phyloP scores from a whole-genome alignment of 2,888 invertebrate genomes.

The Cryptocephalus moraei region DNA sequence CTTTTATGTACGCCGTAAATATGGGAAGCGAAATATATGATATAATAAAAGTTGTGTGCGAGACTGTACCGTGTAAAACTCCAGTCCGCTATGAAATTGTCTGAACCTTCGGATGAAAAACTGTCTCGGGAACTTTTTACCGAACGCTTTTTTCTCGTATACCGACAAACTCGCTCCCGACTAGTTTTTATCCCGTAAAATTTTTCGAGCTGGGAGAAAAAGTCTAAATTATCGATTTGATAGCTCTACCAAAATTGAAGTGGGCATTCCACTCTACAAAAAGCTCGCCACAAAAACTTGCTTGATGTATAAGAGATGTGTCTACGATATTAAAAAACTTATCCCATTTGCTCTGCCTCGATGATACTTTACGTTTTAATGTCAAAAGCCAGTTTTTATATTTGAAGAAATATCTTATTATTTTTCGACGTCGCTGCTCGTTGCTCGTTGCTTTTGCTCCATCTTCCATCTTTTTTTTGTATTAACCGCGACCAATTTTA shows the following conservation, averaged over 20 bases:
- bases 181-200: slow-evolving; percentile 34
- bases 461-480: too few relatives aligned
- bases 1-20: not conserved
- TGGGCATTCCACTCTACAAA: slow-evolving; percentile 25
- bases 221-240: slow-evolving; percentile 33
- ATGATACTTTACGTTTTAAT: slow-evolving; percentile 16
- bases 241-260: slow-evolving; percentile 30
- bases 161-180: slow-evolving; percentile 31
- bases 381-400: slow-evolving; percentile 15
- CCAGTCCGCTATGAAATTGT: slow-evolving; percentile 26
- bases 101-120: slow-evolving; percentile 34
- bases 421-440: slow-evolving; percentile 2
- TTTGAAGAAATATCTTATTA: slow-evolving; percentile 14
- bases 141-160: slow-evolving; percentile 27
- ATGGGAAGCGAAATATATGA: slow-evolving; percentile 4
- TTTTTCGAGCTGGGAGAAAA: slow-evolving; percentile 29
- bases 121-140: slow-evolving; percentile 34
- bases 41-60: slow-evolving; percentile 14
- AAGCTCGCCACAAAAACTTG: slow-evolving; percentile 19
- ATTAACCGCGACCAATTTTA: too few relatives aligned
- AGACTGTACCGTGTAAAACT: slow-evolving; percentile 19
- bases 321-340: slow-evolving; percentile 20
- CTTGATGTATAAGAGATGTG: slow-evolving; percentile 18
- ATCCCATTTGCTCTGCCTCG: slow-evolving; percentile 17
- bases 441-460: too few relatives aligned